Conservation (phyloP, 2,888 invertebrate genomes). For the Volucella bombylans region DNA sequence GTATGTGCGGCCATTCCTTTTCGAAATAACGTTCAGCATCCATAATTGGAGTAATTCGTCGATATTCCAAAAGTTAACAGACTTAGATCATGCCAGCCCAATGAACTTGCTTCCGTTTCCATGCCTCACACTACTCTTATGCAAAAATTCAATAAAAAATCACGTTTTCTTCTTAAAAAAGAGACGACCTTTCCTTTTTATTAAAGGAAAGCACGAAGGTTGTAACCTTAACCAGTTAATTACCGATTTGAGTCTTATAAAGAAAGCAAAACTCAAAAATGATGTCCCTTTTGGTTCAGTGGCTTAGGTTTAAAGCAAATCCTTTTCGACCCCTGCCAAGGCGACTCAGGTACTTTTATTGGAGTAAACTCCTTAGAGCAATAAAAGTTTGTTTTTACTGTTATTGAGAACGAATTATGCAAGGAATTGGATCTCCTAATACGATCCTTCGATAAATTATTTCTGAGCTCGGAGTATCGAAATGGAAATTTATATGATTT, state of each 20-base stretch:
- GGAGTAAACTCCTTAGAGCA: neutral
- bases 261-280: neutral
- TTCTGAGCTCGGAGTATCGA: neutral
- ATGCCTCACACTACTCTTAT: no score
- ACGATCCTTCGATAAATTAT: conserved; percentile 17
- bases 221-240: neutral
- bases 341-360: neutral
- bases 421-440: conserved; percentile 11
- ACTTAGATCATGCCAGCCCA: no score
- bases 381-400: conserved; percentile 30
- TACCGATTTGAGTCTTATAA: neutral
- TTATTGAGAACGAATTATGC: conserved; percentile 23
- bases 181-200: neutral
- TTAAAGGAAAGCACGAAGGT: neutral
- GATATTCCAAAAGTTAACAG: no score
- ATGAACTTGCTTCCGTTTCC: no score
- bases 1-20: no score
- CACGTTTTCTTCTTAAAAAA: no score
- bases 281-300: neutral
- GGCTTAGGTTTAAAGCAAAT: neutral
- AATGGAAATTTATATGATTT: conserved; percentile 39
- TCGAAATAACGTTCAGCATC: no score
- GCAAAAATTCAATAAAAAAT: no score
- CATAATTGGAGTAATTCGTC: no score
- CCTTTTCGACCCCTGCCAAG: neutral